Percentiles rank a stretch among this genome's conserved stretches.
These are phyloP conservation scores for Brachyistius frenatus DNA, from an alignment of 2,113 vertebrate genomes.

Conservation along the genomic window DNA sequence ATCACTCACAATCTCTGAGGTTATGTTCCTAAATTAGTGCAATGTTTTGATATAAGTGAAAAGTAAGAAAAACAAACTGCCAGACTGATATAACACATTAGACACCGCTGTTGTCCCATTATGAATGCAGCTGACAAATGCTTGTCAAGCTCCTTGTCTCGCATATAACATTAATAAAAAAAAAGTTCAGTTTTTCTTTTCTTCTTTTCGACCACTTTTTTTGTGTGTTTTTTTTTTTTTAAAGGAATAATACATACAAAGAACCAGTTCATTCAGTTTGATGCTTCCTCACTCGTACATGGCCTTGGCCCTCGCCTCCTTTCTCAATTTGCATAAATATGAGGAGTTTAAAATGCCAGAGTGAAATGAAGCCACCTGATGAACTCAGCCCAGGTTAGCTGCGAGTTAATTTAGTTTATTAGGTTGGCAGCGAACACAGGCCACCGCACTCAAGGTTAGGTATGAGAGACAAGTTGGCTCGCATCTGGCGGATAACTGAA, in stretches of 20 bases:
- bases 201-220: constrained; percentile 4
- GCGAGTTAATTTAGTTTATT: constrained; percentile 71
- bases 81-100: constrained; percentile 7
- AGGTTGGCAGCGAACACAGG: constrained; percentile 33
- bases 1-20: too few relatives aligned
- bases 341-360: constrained; percentile 68
- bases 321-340: constrained; percentile 72
- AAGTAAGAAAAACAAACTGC: neutral
- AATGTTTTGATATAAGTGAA: too few relatives aligned
- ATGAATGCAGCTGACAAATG: neutral
- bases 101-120: constrained; percentile 10
- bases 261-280: neutral
- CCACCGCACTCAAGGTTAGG: constrained; percentile 23
- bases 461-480: constrained; percentile 4
- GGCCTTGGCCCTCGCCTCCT: constrained; percentile 35
- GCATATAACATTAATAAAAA: neutral
- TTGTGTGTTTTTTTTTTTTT: too few relatives aligned
- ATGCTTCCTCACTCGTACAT: constrained; percentile 7
- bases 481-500: constrained; percentile 24
- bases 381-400: constrained; percentile 58
- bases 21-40: too few relatives aligned
- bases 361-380: constrained; percentile 68
- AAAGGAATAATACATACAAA: neutral
- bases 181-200: neutral
- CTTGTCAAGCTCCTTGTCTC: constrained; percentile 13